Evolutionary conservation across 2,797 vertebrate genomes (phyloP).

Genomic region (Acipenser ruthenus): DNA sequence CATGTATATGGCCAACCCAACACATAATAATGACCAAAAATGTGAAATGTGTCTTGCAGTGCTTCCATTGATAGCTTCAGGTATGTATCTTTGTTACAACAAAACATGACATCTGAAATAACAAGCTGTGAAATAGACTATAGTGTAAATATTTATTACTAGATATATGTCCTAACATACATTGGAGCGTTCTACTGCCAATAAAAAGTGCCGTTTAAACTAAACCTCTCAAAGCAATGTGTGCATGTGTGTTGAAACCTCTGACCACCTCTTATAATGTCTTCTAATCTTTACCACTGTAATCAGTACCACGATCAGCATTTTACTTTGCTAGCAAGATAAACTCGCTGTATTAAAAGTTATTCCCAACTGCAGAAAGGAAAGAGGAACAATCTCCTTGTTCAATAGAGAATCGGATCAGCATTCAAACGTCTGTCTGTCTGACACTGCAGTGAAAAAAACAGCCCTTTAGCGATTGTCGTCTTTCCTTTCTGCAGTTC

Average conservation of each 20-base stretch:
- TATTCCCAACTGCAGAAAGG: too few relatives aligned
- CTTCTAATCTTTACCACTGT: constrained; percentile 47
- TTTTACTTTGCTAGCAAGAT: constrained; percentile 1
- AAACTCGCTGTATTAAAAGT: not conserved
- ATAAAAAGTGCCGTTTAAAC: constrained; percentile 60
- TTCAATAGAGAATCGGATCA: too few relatives aligned
- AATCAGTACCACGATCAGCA: constrained; percentile 57
- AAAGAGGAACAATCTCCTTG: too few relatives aligned
- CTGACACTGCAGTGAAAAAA: too few relatives aligned
- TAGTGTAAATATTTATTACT: constrained; percentile 74
- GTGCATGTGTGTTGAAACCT: constrained; percentile 64
- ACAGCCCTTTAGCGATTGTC: constrained; percentile 46
- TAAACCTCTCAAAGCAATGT: constrained; percentile 52
- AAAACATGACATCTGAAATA: constrained; percentile 55
- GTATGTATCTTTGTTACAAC: constrained; percentile 57
- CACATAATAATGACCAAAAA: too few relatives aligned
- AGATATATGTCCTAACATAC: constrained; percentile 85
- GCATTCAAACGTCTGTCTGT: too few relatives aligned
- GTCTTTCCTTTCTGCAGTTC: constrained; percentile 32
- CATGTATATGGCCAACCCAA: too few relatives aligned
- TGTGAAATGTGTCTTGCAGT: too few relatives aligned
- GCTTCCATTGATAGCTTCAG: constrained; percentile 7
- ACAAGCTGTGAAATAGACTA: constrained; percentile 80
- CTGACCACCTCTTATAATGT: constrained; percentile 53
- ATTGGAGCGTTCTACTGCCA: constrained; percentile 81